Conservation (phyloP, 92 coral and sea anemone species). For the Palythoa heliodiscus region DNA sequence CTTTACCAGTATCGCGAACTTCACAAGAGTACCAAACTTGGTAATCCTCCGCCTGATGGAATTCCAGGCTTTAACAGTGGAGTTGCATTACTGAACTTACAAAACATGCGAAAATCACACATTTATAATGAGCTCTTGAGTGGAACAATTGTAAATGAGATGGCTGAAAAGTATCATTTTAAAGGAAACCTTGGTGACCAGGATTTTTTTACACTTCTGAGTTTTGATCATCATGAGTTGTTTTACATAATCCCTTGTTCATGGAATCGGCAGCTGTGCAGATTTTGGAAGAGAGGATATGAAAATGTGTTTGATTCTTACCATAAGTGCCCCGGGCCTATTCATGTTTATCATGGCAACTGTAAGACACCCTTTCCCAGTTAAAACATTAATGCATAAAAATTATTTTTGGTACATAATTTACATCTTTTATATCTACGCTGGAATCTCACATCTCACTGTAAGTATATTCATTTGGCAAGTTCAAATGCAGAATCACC, state of each 20-base stretch:
- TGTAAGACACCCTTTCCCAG: constrained; percentile 77
- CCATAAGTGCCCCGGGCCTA: constrained; percentile 69
- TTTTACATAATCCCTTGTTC: constrained; percentile 82
- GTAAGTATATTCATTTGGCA: too few relatives aligned
- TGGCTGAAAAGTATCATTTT: constrained; percentile 66
- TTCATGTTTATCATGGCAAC: constrained; percentile 97
- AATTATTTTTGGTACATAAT: not conserved
- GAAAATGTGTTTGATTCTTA: constrained; percentile 69
- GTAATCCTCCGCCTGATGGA: constrained; percentile 89
- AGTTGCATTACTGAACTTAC: constrained; percentile 69
- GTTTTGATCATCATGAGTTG: constrained; percentile 71
- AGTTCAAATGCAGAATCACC: too few relatives aligned
- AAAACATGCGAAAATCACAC: constrained; percentile 67
- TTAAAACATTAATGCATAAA: not conserved
- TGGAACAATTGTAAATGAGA: constrained; percentile 47
- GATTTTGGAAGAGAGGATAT: constrained; percentile 86
- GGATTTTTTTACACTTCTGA: constrained; percentile 77
- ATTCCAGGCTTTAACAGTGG: constrained; percentile 92
- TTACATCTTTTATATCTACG: not conserved
- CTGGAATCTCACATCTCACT: too few relatives aligned
- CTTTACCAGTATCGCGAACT: constrained; percentile 56
- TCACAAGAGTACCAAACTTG: constrained; percentile 72
- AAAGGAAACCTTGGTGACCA: constrained; percentile 93
- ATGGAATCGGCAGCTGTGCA: constrained; percentile 95
- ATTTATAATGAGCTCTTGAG: constrained; percentile 56